phyloP scores from a whole-genome alignment of 1,140 invertebrate species.

The Drosophila nikananu region DNA sequence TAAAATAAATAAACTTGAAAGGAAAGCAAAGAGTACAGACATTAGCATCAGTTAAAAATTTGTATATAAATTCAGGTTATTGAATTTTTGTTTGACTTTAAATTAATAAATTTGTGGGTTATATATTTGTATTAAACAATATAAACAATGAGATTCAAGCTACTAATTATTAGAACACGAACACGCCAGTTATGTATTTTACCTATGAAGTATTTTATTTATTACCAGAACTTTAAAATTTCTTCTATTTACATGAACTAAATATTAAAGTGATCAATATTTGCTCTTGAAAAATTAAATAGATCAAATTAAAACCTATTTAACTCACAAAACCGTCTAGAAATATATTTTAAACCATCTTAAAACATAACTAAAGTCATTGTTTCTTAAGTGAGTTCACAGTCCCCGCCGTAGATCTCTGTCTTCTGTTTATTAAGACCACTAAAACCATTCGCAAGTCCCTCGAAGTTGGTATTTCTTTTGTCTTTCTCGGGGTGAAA shows the following conservation, averaged over 20 bases:
- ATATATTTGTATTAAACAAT: no score
- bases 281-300: not conserved
- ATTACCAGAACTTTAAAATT: not conserved
- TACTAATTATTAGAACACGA: not conserved
- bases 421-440: slow-evolving; percentile 7
- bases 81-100: no score
- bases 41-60: not conserved
- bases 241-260: not conserved
- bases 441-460: slow-evolving; percentile 13
- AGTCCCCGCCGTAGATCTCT: not conserved
- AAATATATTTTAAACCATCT: not conserved
- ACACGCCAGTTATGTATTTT: no score
- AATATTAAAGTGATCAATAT: not conserved
- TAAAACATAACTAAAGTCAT: not conserved
- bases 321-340: not conserved
- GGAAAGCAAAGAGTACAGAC: not conserved
- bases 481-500: slow-evolving; percentile 61
- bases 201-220: not conserved
- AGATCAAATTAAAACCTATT: not conserved
- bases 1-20: not conserved
- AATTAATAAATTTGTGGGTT: no score
- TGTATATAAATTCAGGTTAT: not conserved
- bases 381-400: not conserved
- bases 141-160: not conserved
- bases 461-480: slow-evolving; percentile 25